A percentile compares a stretch with the other conserved stretches of the same genome.
phyloP scores from a whole-genome alignment of 1,140 invertebrate species.

The Anastatus disparis region DNA sequence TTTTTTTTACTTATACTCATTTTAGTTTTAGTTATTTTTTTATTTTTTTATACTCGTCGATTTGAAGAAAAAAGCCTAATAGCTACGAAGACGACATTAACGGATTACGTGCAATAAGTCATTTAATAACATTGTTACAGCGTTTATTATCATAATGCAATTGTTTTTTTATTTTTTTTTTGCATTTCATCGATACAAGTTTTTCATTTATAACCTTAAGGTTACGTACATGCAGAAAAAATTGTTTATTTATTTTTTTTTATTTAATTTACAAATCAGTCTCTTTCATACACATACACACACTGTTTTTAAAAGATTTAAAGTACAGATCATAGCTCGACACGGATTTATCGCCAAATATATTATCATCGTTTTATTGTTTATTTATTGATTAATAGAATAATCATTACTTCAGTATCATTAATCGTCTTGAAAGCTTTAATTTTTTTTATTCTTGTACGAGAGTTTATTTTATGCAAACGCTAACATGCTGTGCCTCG shows the following conservation, averaged over 20 bases:
- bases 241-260: no score
- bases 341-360: conserved; percentile 12
- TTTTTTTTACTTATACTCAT: conserved; percentile 29
- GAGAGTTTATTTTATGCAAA: no score
- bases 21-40: no score
- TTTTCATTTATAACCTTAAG: no score
- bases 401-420: no score
- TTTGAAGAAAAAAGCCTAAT: conserved; percentile 44
- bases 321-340: conserved; percentile 11
- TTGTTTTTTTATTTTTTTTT: neutral
- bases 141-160: conserved; percentile 45
- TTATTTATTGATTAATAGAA: conserved; percentile 18
- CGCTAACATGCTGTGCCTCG: no score
- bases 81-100: conserved; percentile 49
- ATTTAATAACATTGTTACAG: conserved; percentile 40
- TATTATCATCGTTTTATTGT: conserved; percentile 19
- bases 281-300: neutral
- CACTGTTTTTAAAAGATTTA: conserved; percentile 3
- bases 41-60: conserved; percentile 5
- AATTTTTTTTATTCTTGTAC: no score
- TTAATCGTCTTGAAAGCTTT: no score
- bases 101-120: conserved; percentile 48
- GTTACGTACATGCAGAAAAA: no score
- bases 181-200: no score
- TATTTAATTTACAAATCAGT: no score